These are phyloP conservation scores for Erinaceus europaeus DNA, from an alignment of 2,113 vertebrate species.

Conservation along the genomic window DNA sequence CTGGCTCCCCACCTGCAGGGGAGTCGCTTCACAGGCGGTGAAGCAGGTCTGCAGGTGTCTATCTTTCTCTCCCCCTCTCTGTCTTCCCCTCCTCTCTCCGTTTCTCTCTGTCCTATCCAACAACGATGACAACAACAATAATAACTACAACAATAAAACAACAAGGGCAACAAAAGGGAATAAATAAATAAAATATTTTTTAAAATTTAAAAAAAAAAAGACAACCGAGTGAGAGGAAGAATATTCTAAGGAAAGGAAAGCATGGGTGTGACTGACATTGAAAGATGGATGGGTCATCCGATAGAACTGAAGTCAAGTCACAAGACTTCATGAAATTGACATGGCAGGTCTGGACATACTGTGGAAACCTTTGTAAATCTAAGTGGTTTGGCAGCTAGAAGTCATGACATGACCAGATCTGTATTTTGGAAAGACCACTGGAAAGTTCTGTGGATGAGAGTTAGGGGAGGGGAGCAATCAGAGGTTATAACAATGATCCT, in stretches of 20 bases:
- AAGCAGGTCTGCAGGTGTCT: too few species aligned
- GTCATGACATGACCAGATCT: not conserved
- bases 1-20: too few species aligned
- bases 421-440: not conserved
- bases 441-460: not conserved
- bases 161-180: too few species aligned
- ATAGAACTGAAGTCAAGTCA: not conserved
- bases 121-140: too few species aligned
- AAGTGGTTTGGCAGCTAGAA: not conserved
- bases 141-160: too few species aligned
- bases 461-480: not conserved
- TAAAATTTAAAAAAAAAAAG: not conserved
- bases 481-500: not conserved
- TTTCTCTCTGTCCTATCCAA: too few species aligned
- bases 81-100: too few species aligned
- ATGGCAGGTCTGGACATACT: not conserved
- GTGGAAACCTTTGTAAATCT: not conserved
- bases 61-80: too few species aligned
- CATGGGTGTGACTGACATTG: not conserved
- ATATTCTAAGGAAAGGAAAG: not conserved
- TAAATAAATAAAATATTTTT: not conserved
- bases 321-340: not conserved
- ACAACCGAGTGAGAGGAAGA: not conserved
- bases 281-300: not conserved
- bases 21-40: too few species aligned